Conservation (phyloP, 2,888 invertebrate genomes). For the Byasa hedistus region DNA sequence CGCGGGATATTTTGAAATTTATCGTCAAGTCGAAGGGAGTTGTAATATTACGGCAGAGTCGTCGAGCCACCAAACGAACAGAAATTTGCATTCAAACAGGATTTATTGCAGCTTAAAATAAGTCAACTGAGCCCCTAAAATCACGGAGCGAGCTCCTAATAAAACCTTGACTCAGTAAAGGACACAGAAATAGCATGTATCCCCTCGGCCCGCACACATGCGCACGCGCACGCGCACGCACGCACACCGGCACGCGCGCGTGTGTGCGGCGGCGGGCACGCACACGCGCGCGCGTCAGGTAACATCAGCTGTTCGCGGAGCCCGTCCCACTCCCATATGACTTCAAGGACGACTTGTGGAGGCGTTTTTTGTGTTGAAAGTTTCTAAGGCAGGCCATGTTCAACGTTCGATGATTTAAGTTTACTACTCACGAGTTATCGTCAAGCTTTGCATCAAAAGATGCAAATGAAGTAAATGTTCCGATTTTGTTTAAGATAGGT, state of each 20-base stretch:
- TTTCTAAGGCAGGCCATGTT: slow-evolving; percentile 12
- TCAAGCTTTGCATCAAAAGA: too few species aligned
- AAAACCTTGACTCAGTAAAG: slow-evolving; percentile 30
- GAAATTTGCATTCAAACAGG: background rate
- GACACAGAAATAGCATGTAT: slow-evolving; percentile 26
- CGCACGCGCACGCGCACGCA: slow-evolving; percentile 31
- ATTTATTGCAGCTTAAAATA: slow-evolving; percentile 6
- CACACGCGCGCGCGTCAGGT: slow-evolving; percentile 57
- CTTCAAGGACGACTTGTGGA: slow-evolving; percentile 70
- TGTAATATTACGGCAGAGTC: too few species aligned
- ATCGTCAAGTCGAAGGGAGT: too few species aligned
- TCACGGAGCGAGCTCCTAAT: slow-evolving; percentile 19
- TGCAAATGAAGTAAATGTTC: too few species aligned
- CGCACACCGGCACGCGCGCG: slow-evolving; percentile 31
- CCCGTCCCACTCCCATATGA: slow-evolving; percentile 76
- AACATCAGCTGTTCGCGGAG: slow-evolving; percentile 73
- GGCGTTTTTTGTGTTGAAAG: slow-evolving; percentile 41
- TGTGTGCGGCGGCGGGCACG: slow-evolving; percentile 36
- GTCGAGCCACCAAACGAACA: too few species aligned
- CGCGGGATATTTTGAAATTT: too few species aligned
- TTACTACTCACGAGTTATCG: background rate
- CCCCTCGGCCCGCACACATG: slow-evolving; percentile 14
- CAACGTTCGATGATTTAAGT: slow-evolving; percentile 24
- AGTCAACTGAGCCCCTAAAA: slow-evolving; percentile 15
- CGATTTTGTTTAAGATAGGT: too few species aligned